Evolutionary conservation across 2,888 invertebrate species (phyloP).

Genomic region (Alviniconcha strummeri): DNA sequence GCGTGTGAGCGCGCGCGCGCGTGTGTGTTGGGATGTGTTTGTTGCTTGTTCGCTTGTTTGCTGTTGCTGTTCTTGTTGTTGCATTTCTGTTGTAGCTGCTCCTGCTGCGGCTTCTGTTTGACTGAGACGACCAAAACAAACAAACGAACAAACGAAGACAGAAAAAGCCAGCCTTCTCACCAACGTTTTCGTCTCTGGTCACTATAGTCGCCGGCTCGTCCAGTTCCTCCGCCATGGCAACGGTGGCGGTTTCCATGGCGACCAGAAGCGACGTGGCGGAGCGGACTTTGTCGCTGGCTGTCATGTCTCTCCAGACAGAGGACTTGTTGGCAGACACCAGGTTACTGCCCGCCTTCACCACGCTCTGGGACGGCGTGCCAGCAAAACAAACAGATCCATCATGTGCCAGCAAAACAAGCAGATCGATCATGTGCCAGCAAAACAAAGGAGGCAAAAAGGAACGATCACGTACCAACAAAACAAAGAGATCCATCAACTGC

Average conservation of each 20-base stretch:
- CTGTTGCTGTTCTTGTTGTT: too few species aligned
- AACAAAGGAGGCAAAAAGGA: background rate
- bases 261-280: constrained; percentile 55
- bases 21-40: too few species aligned
- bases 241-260: constrained; percentile 58
- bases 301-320: constrained; percentile 50
- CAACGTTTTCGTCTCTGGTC: constrained; percentile 53
- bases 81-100: too few species aligned
- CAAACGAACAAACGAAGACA: too few species aligned
- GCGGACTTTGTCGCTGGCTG: constrained; percentile 44
- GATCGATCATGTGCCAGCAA: background rate
- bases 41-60: too few species aligned
- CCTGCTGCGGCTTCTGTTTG: too few species aligned
- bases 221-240: constrained; percentile 52
- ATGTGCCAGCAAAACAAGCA: too few species aligned
- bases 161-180: constrained; percentile 34
- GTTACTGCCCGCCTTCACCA: constrained; percentile 54
- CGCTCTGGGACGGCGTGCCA: constrained; percentile 44
- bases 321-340: constrained; percentile 51
- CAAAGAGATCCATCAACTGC: background rate
- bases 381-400: background rate
- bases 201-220: constrained; percentile 50
- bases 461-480: background rate
- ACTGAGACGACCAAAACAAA: too few species aligned
- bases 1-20: too few species aligned